Evolutionary conservation across 2,888 invertebrate species (phyloP), one percentile per base, ranked within the genome.

Genomic region (Lissonota sp.): DNA sequence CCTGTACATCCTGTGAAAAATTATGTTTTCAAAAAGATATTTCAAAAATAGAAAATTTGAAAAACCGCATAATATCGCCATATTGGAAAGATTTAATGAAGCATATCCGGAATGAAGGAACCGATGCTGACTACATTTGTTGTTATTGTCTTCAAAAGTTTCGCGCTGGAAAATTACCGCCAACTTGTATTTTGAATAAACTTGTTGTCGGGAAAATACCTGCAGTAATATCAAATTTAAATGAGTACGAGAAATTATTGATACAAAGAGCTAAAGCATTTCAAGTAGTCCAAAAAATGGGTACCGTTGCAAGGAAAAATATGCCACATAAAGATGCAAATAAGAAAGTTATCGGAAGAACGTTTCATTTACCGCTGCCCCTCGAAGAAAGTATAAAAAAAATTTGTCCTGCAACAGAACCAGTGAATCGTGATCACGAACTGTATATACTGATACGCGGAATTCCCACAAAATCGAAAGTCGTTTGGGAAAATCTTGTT

Each of bases 351-450:
- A 26, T 26, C 26, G 26, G 26, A 26, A 26, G 26, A 26, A 26
- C 26, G 26, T 26, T 26, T 26, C 26, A 26, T 26, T 26, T 26
- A 26, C 26, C 26, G 26, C 67, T 89, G 8, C 87, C 87, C 0
- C 8, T 86, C 1, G 87, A 89, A 82, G 75, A 85, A 82, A 89
- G 87, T 0, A 51, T 88, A 14, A 84, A 83, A 77, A 90, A 87
- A 77, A 63, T 88, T 6, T 87, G 87, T 26, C 79, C 73, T 64
- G 80, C 86, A 1, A 80, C 83, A 53, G 83, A 86, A 39, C 83
- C 89, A 7, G 73, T 89, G 16, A 86, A 86, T 74, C 16, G 16
- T 39, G 83, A 88, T 76, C 87, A 86, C 53, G 88, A 26, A 26
- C 26, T 26, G 26, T 26, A 26, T 26, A 26, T 26, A 26, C 26